Evolutionary conservation across 2,113 vertebrate genomes (phyloP), one percentile per base, ranked within the genome.

Genomic region (Shinisaurus crocodilurus): DNA sequence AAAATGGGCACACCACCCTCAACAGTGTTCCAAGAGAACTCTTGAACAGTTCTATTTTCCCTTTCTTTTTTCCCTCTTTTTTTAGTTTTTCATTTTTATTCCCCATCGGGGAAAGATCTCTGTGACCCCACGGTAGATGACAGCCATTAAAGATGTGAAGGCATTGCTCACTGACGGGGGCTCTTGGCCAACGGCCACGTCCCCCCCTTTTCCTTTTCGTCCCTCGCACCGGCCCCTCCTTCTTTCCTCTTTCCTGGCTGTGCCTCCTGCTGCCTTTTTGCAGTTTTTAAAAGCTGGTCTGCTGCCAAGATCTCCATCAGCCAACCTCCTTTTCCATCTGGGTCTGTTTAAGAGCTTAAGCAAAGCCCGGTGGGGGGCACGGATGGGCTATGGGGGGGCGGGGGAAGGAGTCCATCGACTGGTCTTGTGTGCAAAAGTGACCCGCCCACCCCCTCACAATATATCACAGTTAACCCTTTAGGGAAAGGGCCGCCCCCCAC

Each of bases 311-410:
- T 82, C 88, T 84, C 81, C 3, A 23, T 65, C 81, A 32, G 34
- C 54, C 69, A 60, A 45, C 84, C 93, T 86, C 87, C 89, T 45
- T 88, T 87, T 48, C 91, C 93, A 95, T 95, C 93, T 95, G 96
- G 88, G 82, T 81, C 81, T 86, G 91, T 88, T 95, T 95, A 95
- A 91, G 75, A 32, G 85, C 82, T 87, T 40, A 67, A 32, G 74
- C 37, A 4, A 27, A 89, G 25, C 37, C 57, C 74, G 12, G 69
- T 74, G 80, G 79, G 69, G 89, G 65, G 65, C 23, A 54, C 10
- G 5, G 60, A 37, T 7, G 84, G 34, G 37, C 20, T 27, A 20
- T 43, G 50, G 45, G 23, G 79, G 23, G 2, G 1, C 37, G 43
- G 43, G 60, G n/a, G 18, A 4, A 48, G 82, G n/a, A 3, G 48